Percentiles rank a stretch among this genome's conserved stretches.
phyloP scores from a whole-genome alignment of 35 echinoderm and acorn worm species.

The Anneissia japonica region DNA sequence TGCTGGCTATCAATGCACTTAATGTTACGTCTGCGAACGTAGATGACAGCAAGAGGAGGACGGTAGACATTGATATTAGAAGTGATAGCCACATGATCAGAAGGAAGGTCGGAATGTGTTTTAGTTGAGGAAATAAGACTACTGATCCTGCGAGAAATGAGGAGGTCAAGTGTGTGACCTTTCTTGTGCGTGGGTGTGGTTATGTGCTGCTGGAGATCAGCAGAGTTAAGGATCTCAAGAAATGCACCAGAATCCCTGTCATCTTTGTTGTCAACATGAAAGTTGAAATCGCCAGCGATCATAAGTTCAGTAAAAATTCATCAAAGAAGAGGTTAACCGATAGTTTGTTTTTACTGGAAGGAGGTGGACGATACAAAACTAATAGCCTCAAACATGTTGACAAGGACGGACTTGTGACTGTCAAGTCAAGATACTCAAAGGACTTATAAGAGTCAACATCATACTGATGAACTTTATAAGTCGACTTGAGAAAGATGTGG shows the following conservation, averaged over 20 bases:
- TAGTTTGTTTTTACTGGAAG: slow-evolving; percentile 12
- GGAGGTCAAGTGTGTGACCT: slow-evolving; percentile 43
- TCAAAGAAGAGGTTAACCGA: neutral
- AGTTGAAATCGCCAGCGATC: slow-evolving; percentile 38
- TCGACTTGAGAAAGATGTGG: too few relatives aligned
- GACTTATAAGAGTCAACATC: too few relatives aligned
- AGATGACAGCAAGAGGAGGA: too few relatives aligned
- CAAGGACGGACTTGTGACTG: neutral
- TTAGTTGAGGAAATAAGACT: neutral
- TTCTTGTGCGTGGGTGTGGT: slow-evolving; percentile 2
- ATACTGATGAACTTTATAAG: too few relatives aligned
- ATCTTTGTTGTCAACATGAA: slow-evolving; percentile 31
- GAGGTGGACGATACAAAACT: slow-evolving; percentile 7
- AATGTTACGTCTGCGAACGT: too few relatives aligned
- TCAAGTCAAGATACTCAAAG: too few relatives aligned
- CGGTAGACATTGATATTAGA: too few relatives aligned
- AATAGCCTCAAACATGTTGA: neutral
- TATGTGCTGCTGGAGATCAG: slow-evolving; percentile 25
- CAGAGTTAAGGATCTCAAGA: slow-evolving; percentile 6
- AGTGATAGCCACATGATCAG: too few relatives aligned
- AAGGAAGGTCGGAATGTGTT: slow-evolving; percentile 9
- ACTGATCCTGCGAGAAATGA: slow-evolving; percentile 8
- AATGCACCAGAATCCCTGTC: slow-evolving; percentile 19
- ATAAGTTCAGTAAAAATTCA: slow-evolving; percentile 16
- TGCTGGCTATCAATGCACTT: too few relatives aligned